phyloP scores from a whole-genome alignment of 37 sponge, comb jelly and placozoan genomes.

The Cliona cf. orientalis region DNA sequence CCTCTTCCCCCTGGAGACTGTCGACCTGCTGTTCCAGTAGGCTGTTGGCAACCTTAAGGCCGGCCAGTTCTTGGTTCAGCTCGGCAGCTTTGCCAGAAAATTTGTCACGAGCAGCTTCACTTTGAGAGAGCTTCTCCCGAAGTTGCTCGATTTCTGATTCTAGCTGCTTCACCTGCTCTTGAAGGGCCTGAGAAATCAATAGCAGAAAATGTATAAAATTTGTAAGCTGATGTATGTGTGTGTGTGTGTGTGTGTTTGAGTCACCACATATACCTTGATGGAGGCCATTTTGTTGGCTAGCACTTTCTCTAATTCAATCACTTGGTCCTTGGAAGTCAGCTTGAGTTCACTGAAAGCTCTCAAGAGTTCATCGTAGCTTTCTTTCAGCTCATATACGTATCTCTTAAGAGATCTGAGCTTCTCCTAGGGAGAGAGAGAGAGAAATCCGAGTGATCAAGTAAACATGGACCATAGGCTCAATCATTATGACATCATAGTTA shows the following conservation, averaged over 20 bases:
- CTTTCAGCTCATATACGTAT: conserved; percentile 29
- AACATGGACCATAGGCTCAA: neutral
- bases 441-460: neutral
- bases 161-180: neutral
- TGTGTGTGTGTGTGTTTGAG: too few relatives aligned
- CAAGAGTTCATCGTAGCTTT: conserved; percentile 38
- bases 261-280: neutral
- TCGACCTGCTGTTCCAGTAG: neutral
- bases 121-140: neutral
- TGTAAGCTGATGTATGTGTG: too few relatives aligned
- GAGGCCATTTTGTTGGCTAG: neutral
- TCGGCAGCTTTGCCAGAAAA: neutral
- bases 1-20: neutral
- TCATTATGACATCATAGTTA: neutral
- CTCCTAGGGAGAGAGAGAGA: neutral
- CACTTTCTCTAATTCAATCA: neutral
- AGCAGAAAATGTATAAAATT: too few relatives aligned
- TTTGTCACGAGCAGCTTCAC: neutral
- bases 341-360: conserved; percentile 14
- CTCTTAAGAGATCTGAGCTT: neutral
- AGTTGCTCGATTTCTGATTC: neutral
- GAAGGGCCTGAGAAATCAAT: neutral
- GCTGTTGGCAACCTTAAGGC: neutral
- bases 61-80: neutral
- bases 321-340: conserved; percentile 5